Conservation (phyloP, 1,140 invertebrate species). For the Platyura marginata region DNA sequence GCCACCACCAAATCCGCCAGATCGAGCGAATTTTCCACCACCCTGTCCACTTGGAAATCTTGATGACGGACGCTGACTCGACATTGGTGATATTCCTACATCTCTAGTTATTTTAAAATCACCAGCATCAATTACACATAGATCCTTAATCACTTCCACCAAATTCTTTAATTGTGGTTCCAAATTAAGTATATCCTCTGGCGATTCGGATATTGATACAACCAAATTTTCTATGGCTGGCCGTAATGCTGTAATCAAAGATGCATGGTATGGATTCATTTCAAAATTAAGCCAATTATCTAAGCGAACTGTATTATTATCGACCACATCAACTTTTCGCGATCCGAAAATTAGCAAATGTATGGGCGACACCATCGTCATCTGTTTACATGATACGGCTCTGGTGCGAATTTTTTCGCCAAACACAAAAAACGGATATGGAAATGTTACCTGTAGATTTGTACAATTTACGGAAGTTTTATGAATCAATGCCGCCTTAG, state of each 20-base stretch:
- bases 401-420: constrained; percentile 94
- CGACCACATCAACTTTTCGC: constrained; percentile 59
- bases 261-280: constrained; percentile 59
- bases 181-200: constrained; percentile 43
- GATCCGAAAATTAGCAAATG: constrained; percentile 85
- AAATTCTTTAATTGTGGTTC: constrained; percentile 35
- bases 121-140: constrained; percentile 55
- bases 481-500: constrained; percentile 83
- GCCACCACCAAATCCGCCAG: constrained; percentile 1
- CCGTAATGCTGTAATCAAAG: constrained; percentile 64
- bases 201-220: constrained; percentile 54
- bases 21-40: constrained; percentile 19
- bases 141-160: constrained; percentile 36
- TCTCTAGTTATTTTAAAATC: constrained; percentile 42
- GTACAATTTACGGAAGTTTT: constrained; percentile 95
- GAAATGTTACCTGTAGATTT: constrained; percentile 66
- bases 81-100: constrained; percentile 11
- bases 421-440: constrained; percentile 93
- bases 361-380: constrained; percentile 89
- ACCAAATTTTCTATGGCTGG: constrained; percentile 77
- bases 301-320: constrained; percentile 52
- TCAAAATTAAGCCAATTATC: constrained; percentile 89
- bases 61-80: constrained; percentile 26
- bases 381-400: constrained; percentile 93
- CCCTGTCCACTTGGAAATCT: constrained; percentile 14